Base-by-base conservation (phyloP, 2,888 invertebrate species). In the Dusona sp. region DNA sequence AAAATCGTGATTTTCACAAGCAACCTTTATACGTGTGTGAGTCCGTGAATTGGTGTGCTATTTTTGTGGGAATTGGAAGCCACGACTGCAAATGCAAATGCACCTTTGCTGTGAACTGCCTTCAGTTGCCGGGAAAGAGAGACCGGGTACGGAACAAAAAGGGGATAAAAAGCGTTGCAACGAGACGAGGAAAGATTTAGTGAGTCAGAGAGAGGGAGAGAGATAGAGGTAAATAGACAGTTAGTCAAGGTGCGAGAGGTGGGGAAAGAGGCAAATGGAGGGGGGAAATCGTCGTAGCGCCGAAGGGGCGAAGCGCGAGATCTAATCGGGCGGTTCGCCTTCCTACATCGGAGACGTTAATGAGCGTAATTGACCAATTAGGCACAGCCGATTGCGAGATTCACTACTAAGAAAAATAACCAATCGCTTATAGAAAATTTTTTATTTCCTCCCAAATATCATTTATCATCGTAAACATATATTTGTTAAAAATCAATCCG, bases 281-380 rank as follows among this genome's bases (percentile, higher is more conserved):
- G 83, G 77, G 79, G 81, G 85, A 45, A 61, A 73, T 68, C 68
- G 77, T 82, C 73, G 80, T 80, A 87, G 83, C 86, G 86, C 87
- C 87, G 84, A 79, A 89, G 87, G 87, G 87, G 83, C 84, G 88
- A 87, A 90, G 88, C 89, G 90, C 87, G 84, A 91, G 93, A 93
- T 93, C 92, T 92, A 92, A 93, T 93, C 93, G 85, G 70, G 45
- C 75, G 87, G 90, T 91, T 92, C 90, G 90, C 90, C 90, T 92
- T 91, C 92, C 91, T 92, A 91, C 92, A 90, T 91, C 90, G 92
- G 91, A 91, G 92, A 92, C 92, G 92, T 93, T 94, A 94, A 94
- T 94, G 94, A 94, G 93, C 92, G 92, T 93, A 94, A 94, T 94
- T 94, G 94, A 94, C 93, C 94, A 94, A 94, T 94, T 94, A 94